Conservation (phyloP, 2,797 vertebrate species). For the Holocentrus rufus region DNA sequence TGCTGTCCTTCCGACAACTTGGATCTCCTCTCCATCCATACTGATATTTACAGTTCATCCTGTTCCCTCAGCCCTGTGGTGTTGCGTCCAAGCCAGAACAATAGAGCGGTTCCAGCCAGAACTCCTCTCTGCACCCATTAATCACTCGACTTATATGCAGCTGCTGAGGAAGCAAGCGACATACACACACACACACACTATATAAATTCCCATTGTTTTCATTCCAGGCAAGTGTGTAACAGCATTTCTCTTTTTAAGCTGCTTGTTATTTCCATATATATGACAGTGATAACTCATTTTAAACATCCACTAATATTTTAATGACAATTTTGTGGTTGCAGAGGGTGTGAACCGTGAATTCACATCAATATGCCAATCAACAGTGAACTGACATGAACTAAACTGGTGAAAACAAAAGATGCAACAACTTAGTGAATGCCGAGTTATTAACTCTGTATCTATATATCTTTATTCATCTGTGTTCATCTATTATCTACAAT, state of each 20-base stretch:
- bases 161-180: too few species aligned
- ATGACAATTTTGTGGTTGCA: background rate
- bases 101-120: too few species aligned
- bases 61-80: too few species aligned
- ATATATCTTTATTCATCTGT: too few species aligned
- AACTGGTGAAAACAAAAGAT: background rate
- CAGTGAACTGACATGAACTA: background rate
- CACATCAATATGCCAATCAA: background rate
- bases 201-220: background rate
- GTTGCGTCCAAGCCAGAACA: too few species aligned
- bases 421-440: background rate
- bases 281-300: background rate
- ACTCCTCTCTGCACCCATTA: background rate
- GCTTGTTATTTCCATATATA: too few species aligned
- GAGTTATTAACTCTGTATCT: background rate
- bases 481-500: too few species aligned
- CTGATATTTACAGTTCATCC: too few species aligned
- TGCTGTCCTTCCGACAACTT: too few species aligned
- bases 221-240: background rate
- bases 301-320: background rate
- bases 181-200: too few species aligned
- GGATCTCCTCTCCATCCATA: too few species aligned
- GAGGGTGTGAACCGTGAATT: background rate
- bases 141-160: background rate
- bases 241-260: background rate